Evolutionary conservation across 2,113 vertebrate genomes (phyloP), one percentile per base, ranked within the genome.

Genomic region (Rhea pennata): DNA sequence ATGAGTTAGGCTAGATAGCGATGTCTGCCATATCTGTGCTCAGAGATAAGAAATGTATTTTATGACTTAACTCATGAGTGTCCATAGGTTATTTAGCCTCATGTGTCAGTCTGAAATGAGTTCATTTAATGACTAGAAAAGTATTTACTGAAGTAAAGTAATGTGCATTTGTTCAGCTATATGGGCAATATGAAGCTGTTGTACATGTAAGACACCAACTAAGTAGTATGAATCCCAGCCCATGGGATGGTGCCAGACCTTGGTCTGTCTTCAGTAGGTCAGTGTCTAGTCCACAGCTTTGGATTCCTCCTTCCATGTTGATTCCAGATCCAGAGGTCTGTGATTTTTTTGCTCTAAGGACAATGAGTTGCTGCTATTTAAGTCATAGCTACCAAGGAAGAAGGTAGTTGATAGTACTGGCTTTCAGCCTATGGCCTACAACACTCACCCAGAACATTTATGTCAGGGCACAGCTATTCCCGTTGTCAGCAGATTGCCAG

Each of bases 31-130:
- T 64, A 56, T 64, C 88, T 93, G 77, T 84, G 48, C 77, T 81
- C 15, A 75, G 51, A 95, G 89, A 91, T 93, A 95, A 90, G 73
- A 69, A 82, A 75, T 78, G 44, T 64, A 74, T 51, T 84, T 87
- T 74, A 31, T 51, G 51, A 48, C 44, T 92, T 12, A 54, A 67
- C 21, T 64, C 11, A 1, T 50, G 86, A 84, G n/a, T 86, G 58
- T 62, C 36, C 22, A 0, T 56, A 50, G 26, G 50, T 92, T 88
- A 66, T 88, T 83, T 88, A 71, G 33, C n/a, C 46, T 85, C 83
- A 14, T 82, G 64, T 67, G 88, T 90, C 82, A 64, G 20, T 85
- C 24, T 87, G 66, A 88, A 93, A 89, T 27, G 14, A 75, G 27
- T 10, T 31, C 39, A 62, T 65, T 70, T 85, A 24, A 51, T 33